Percentiles rank a stretch among this genome's conserved stretches.
Evolutionary conservation across 2,888 invertebrate species (phyloP).

Genomic region (Sceliomorpha sp.): DNA sequence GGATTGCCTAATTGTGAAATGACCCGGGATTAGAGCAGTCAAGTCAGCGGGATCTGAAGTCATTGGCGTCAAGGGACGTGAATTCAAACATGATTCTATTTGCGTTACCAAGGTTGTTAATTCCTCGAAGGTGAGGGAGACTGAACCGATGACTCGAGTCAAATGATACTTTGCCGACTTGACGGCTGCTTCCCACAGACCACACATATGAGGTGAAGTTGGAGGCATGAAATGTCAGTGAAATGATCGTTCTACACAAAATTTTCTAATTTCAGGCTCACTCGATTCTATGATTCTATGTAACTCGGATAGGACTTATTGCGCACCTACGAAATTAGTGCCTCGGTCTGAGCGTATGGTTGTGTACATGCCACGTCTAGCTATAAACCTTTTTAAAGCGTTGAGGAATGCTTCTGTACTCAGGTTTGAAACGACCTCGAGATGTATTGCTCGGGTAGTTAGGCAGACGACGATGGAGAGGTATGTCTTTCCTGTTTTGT

Average conservation of each 20-base stretch:
- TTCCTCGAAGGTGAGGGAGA: constrained; percentile 60
- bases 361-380: constrained; percentile 43
- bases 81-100: constrained; percentile 56
- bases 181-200: constrained; percentile 65
- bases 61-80: constrained; percentile 49
- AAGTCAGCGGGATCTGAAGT: constrained; percentile 55
- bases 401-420: constrained; percentile 53
- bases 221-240: constrained; percentile 62
- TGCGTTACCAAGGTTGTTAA: constrained; percentile 45
- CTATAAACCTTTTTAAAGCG: constrained; percentile 54
- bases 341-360: constrained; percentile 56
- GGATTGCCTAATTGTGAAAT: constrained; percentile 60
- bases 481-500: constrained; percentile 43
- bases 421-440: constrained; percentile 55
- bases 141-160: constrained; percentile 49
- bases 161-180: constrained; percentile 66
- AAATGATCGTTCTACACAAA: constrained; percentile 7
- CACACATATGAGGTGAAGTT: constrained; percentile 60
- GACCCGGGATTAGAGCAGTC: constrained; percentile 56
- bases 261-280: constrained; percentile 12
- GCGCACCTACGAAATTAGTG: constrained; percentile 59
- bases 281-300: constrained; percentile 15
- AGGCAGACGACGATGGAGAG: constrained; percentile 56
- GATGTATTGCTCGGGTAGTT: constrained; percentile 50
- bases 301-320: constrained; percentile 22